Evolutionary conservation across 2,113 vertebrate genomes (phyloP).

Genomic region (Labrus mixtus): DNA sequence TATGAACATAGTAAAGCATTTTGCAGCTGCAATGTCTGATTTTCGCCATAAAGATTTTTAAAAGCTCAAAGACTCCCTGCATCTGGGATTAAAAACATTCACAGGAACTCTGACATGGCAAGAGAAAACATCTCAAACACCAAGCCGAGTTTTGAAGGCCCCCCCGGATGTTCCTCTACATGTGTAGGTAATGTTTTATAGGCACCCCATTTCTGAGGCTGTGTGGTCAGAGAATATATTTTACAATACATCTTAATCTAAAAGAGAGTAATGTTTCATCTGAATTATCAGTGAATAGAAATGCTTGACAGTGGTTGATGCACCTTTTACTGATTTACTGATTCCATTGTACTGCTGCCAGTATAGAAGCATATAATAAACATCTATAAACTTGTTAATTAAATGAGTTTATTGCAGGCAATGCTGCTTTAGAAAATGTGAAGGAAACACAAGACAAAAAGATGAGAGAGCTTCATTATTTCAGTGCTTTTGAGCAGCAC

Average conservation of each 20-base stretch:
- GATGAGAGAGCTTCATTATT: slow-evolving; percentile 37
- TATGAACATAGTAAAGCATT: slow-evolving; percentile 8
- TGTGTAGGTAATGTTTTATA: neutral
- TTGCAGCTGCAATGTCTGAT: slow-evolving; percentile 11
- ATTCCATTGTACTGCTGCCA: neutral
- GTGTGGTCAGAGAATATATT: neutral
- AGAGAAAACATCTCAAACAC: neutral
- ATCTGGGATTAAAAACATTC: too few relatives aligned
- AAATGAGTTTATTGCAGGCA: neutral
- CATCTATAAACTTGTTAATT: neutral
- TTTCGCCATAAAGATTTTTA: neutral
- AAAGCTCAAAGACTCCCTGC: neutral
- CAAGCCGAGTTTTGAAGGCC: neutral
- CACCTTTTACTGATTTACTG: neutral
- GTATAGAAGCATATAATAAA: neutral
- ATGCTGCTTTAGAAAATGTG: slow-evolving; percentile 8
- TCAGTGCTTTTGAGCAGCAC: slow-evolving; percentile 29
- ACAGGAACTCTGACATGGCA: too few relatives aligned
- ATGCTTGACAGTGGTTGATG: neutral
- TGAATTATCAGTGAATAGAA: slow-evolving; percentile 6
- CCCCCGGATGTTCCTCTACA: neutral
- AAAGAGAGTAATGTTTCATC: neutral
- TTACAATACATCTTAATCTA: neutral
- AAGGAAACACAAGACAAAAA: slow-evolving; percentile 37
- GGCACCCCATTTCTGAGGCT: neutral